phyloP scores from a whole-genome alignment of 2,888 invertebrate species.

The Eledona agricola region DNA sequence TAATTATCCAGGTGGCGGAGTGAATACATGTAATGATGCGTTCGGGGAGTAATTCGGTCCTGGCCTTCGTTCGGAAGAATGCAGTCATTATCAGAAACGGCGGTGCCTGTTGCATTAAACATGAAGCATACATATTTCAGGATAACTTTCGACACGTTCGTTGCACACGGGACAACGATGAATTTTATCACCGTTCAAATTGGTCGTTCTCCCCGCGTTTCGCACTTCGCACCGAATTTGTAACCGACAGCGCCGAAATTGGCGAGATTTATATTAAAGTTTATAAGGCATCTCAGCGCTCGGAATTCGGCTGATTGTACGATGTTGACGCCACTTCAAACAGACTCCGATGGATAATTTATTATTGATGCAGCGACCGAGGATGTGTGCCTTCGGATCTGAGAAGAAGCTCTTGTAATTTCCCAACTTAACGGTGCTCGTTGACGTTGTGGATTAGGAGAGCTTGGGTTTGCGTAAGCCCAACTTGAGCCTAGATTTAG shows the following conservation, averaged over 20 bases:
- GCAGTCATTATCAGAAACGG: slow-evolving; percentile 58
- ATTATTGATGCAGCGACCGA: slow-evolving; percentile 36
- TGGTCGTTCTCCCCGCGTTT: slow-evolving; percentile 47
- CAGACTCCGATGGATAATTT: slow-evolving; percentile 31
- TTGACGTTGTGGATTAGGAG: no score
- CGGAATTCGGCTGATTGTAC: slow-evolving; percentile 33
- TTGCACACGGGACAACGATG: slow-evolving; percentile 43
- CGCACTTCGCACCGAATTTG: slow-evolving; percentile 47
- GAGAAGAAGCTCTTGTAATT: neutral
- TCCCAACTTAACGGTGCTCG: no score
- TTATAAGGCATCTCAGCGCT: slow-evolving; percentile 35
- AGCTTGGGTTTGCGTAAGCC: no score
- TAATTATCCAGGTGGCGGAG: slow-evolving; percentile 2
- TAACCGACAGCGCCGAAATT: slow-evolving; percentile 48
- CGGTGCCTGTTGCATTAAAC: slow-evolving; percentile 57
- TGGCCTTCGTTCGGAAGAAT: slow-evolving; percentile 54
- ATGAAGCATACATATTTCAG: slow-evolving; percentile 58
- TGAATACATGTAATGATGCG: slow-evolving; percentile 50
- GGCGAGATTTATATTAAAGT: slow-evolving; percentile 48
- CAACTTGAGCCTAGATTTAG: no score
- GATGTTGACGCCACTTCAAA: slow-evolving; percentile 36
- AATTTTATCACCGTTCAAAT: slow-evolving; percentile 53
- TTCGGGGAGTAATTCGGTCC: slow-evolving; percentile 53
- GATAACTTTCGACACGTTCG: slow-evolving; percentile 56
- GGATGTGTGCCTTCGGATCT: neutral